Evolutionary conservation across 2,113 vertebrate genomes (phyloP).

Genomic region (Anhinga anhinga): DNA sequence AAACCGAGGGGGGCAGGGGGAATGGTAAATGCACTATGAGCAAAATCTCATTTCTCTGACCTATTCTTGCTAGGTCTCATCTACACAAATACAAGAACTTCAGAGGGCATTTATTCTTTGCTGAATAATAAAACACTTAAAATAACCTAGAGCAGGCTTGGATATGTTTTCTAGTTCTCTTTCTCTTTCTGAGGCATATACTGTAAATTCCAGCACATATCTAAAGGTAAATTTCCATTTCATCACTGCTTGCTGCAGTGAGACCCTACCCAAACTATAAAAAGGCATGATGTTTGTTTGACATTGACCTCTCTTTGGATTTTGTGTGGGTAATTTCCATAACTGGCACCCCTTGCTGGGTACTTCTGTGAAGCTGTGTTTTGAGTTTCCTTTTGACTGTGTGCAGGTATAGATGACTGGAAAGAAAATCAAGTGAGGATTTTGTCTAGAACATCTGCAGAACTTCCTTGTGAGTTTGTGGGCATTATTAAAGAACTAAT

Average conservation of each 20-base stretch:
- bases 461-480: not conserved
- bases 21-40: not conserved
- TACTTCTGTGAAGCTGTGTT: not conserved
- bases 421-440: not conserved
- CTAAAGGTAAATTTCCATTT: not conserved
- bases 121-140: not conserved
- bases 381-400: not conserved
- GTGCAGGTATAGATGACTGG: not conserved
- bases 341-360: not conserved
- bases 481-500: not conserved
- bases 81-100: not conserved
- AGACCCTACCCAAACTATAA: not conserved
- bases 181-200: not conserved
- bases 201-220: not conserved
- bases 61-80: not conserved
- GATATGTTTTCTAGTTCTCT: not conserved
- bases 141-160: not conserved
- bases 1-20: accelerated
- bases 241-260: not conserved
- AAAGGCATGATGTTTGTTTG: not conserved
- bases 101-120: accelerated
- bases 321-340: not conserved
- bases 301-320: accelerated
- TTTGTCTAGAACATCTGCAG: not conserved
- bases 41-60: not conserved